Percentiles rank a stretch among this genome's conserved stretches.
Evolutionary conservation across 2,797 vertebrate species (phyloP).

Genomic region (Danio albolineatus): DNA sequence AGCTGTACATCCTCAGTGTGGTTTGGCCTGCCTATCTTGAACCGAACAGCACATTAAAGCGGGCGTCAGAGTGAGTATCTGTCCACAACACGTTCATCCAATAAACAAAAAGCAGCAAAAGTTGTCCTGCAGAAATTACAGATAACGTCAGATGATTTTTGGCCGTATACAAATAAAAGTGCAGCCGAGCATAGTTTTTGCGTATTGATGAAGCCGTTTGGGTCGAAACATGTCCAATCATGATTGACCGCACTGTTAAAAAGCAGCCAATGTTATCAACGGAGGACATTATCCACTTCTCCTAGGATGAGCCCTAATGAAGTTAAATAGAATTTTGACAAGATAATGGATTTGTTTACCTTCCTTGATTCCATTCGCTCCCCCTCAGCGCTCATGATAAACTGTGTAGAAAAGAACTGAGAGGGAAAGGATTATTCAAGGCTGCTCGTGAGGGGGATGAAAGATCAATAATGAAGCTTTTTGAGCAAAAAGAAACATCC

Average conservation of each 20-base stretch:
- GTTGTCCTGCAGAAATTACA: not conserved
- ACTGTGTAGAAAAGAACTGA: slow-evolving; percentile 63
- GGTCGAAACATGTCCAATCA: slow-evolving; percentile 44
- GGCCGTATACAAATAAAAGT: slow-evolving; percentile 19
- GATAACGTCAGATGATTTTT: slow-evolving; percentile 1
- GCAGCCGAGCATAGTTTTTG: slow-evolving; percentile 32
- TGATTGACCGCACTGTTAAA: slow-evolving; percentile 57
- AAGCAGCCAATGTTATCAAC: slow-evolving; percentile 58
- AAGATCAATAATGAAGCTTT: slow-evolving; percentile 72
- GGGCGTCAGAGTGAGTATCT: not conserved
- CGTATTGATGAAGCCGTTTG: slow-evolving; percentile 36
- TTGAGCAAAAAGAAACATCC: slow-evolving; percentile 53
- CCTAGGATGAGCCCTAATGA: slow-evolving; percentile 60
- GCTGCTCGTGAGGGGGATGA: slow-evolving; percentile 64
- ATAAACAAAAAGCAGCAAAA: slow-evolving; percentile 14
- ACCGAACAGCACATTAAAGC: slow-evolving; percentile 20
- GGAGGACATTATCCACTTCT: slow-evolving; percentile 52
- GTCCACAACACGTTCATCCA: not conserved
- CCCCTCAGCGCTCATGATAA: slow-evolving; percentile 63
- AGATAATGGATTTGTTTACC: slow-evolving; percentile 67
- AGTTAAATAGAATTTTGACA: slow-evolving; percentile 65
- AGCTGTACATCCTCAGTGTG: slow-evolving; percentile 65
- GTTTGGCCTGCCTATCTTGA: slow-evolving; percentile 49
- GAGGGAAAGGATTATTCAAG: slow-evolving; percentile 68
- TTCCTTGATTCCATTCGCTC: slow-evolving; percentile 58